Percentiles rank a stretch among this genome's conserved stretches.
These are phyloP conservation scores for Tetraodon nigroviridis DNA, from an alignment of 2,113 vertebrate genomes.

Conservation along the genomic window DNA sequence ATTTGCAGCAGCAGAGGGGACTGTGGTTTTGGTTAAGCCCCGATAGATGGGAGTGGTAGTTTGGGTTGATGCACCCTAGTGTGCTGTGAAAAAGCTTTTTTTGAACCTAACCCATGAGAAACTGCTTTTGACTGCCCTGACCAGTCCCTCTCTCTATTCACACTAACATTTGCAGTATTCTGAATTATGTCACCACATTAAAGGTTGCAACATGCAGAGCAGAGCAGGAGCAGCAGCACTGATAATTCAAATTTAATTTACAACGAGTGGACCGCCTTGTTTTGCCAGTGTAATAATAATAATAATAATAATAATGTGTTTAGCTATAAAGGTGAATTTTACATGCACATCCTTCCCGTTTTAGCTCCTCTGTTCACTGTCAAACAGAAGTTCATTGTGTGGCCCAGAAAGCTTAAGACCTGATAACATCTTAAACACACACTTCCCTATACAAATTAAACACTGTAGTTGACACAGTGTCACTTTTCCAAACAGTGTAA, in stretches of 20 bases:
- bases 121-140: background rate
- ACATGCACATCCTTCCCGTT: constrained; percentile 3
- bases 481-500: constrained; percentile 13
- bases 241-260: too few species aligned
- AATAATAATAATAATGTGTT: constrained; percentile 20
- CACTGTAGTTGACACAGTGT: constrained; percentile 2
- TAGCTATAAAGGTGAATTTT: constrained; percentile 9
- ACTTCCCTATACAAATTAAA: background rate
- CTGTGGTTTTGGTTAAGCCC: constrained; percentile 44
- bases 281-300: background rate
- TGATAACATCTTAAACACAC: constrained; percentile 19
- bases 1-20: constrained; percentile 30
- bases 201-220: too few species aligned
- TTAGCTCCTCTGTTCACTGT: constrained; percentile 9
- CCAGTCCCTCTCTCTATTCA: background rate
- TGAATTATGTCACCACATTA: too few species aligned
- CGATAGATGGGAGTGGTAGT: constrained; percentile 49
- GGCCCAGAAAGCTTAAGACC: constrained; percentile 32
- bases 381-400: constrained; percentile 60
- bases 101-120: background rate
- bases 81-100: background rate
- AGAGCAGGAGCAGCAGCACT: too few species aligned
- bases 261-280: background rate
- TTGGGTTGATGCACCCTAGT: background rate
- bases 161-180: background rate